phyloP scores from a whole-genome alignment of 2,113 vertebrate species.

The Gnathonemus longibarbis region DNA sequence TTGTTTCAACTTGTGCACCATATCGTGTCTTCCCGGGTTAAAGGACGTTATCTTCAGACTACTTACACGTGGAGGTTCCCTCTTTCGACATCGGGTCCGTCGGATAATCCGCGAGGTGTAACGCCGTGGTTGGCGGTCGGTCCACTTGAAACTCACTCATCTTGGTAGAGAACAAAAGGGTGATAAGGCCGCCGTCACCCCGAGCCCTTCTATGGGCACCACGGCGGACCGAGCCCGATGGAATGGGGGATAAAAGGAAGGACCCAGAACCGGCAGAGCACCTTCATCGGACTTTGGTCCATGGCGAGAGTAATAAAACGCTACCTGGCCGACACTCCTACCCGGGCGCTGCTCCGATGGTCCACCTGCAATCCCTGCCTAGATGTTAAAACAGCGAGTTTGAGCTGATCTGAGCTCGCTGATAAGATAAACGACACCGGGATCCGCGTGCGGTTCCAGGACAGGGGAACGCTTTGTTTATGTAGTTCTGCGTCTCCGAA shows the following conservation, averaged over 20 bases:
- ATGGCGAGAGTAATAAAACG: conserved; percentile 55
- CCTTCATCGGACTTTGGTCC: conserved; percentile 58
- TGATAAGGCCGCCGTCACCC: conserved; percentile 25
- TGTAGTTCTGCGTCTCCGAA: neutral
- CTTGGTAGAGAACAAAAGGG: conserved; percentile 15
- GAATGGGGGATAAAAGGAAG: conserved; percentile 28
- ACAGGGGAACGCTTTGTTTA: neutral
- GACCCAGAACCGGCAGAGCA: conserved; percentile 48
- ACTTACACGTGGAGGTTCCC: conserved; percentile 58
- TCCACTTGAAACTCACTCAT: conserved; percentile 51
- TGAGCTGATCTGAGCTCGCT: conserved; percentile 28
- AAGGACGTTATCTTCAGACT: neutral
- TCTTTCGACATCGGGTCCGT: conserved; percentile 39
- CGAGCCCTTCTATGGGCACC: conserved; percentile 35
- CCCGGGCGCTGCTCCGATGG: conserved; percentile 29
- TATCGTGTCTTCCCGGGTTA: neutral
- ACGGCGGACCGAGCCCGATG: conserved; percentile 26
- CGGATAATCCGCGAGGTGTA: conserved; percentile 21
- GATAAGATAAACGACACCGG: conserved; percentile 45
- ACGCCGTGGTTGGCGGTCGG: conserved; percentile 28
- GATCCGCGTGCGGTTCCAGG: neutral
- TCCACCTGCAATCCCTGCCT: conserved; percentile 34
- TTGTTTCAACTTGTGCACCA: neutral
- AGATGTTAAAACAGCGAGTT: conserved; percentile 8
- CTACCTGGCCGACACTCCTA: conserved; percentile 62